phyloP scores from a whole-genome alignment of 2,888 invertebrate genomes.

The Desoria tigrina region DNA sequence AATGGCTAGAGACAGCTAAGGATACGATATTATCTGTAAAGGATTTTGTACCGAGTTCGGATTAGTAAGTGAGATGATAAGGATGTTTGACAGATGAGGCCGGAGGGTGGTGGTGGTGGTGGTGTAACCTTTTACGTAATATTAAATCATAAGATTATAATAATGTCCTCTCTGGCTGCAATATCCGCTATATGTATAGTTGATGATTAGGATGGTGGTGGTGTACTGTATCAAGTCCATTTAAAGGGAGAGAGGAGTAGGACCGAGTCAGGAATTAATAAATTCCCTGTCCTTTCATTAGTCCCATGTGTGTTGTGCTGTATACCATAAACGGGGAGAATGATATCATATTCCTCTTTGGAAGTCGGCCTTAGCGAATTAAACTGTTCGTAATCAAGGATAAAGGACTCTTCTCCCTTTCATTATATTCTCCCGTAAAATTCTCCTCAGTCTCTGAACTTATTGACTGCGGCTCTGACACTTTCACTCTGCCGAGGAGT shows the following conservation, averaged over 20 bases:
- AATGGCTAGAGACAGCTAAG: too few species aligned
- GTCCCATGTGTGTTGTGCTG: slow-evolving; percentile 51
- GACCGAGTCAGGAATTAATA: slow-evolving; percentile 51
- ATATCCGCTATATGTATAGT: too few species aligned
- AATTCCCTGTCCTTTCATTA: slow-evolving; percentile 51
- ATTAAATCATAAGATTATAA: background rate
- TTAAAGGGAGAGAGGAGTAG: slow-evolving; percentile 2
- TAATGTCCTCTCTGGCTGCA: too few species aligned
- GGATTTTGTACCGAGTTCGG: background rate
- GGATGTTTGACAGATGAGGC: slow-evolving; percentile 46
- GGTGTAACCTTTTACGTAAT: background rate
- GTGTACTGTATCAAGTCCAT: too few species aligned
- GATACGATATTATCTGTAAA: too few species aligned
- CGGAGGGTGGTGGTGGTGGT: slow-evolving; percentile 26
- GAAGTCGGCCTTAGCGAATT: slow-evolving; percentile 48
- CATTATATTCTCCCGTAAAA: slow-evolving; percentile 30
- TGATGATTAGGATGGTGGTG: too few species aligned
- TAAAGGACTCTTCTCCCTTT: slow-evolving; percentile 41
- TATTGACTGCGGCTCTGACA: slow-evolving; percentile 13
- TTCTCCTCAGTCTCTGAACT: slow-evolving; percentile 22
- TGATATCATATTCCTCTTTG: slow-evolving; percentile 45
- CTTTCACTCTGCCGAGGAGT: background rate
- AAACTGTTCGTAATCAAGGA: slow-evolving; percentile 51
- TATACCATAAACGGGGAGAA: slow-evolving; percentile 46
- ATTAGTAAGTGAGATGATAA: slow-evolving; percentile 11